Conservation (phyloP, 2,888 invertebrate genomes). For the Alloplasta piceator region DNA sequence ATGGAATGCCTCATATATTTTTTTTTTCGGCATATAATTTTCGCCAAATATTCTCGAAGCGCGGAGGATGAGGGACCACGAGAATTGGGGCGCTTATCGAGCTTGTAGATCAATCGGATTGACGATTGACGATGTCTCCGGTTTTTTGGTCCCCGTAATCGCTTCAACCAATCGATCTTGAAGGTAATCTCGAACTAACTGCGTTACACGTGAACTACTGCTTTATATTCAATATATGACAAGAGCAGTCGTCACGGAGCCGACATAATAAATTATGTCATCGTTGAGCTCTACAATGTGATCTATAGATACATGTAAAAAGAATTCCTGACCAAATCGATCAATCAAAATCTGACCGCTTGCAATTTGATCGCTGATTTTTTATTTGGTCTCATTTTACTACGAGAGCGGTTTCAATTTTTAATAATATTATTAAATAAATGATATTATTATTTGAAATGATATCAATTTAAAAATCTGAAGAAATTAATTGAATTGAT, state of each 20-base stretch:
- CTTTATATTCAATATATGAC: neutral
- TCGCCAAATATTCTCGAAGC: conserved; percentile 24
- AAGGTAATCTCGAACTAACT: too few relatives aligned
- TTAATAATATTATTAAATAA: too few relatives aligned
- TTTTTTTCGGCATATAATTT: conserved; percentile 47
- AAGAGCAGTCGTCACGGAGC: neutral
- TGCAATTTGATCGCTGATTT: too few relatives aligned
- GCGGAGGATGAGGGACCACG: neutral
- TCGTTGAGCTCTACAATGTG: neutral
- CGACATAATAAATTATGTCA: conserved; percentile 38
- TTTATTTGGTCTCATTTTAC: too few relatives aligned
- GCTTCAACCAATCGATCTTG: conserved; percentile 20
- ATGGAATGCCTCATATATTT: too few relatives aligned
- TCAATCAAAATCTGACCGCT: too few relatives aligned
- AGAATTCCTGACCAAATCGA: too few relatives aligned
- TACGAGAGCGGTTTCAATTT: too few relatives aligned
- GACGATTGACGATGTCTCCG: conserved; percentile 1
- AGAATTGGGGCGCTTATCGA: conserved; percentile 34
- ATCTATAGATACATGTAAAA: neutral
- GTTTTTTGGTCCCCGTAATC: neutral
- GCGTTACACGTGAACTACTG: neutral
- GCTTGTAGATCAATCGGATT: conserved; percentile 37
- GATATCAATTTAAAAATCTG: too few relatives aligned
- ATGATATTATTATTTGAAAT: too few relatives aligned
- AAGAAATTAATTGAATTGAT: too few relatives aligned